Percentiles rank a stretch among this genome's conserved stretches.
Evolutionary conservation across 2,113 vertebrate genomes (phyloP).

Genomic region (Delphinus delphis): DNA sequence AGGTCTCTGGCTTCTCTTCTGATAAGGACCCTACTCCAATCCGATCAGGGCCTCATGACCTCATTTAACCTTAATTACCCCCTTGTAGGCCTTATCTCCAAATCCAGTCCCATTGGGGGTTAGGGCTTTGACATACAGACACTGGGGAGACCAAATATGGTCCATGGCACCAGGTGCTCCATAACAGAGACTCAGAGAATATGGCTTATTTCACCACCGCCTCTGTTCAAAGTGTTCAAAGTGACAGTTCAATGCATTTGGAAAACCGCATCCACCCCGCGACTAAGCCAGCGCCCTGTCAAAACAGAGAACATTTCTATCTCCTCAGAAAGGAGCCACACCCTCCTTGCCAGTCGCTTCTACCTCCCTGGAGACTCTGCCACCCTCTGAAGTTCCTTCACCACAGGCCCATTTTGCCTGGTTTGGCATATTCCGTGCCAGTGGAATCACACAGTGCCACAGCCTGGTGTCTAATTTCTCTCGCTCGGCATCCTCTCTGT

Average conservation of each 20-base stretch:
- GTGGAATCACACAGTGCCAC: neutral
- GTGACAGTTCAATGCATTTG: neutral
- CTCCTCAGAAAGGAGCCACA: neutral
- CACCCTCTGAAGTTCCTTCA: neutral
- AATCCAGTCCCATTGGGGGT: neutral
- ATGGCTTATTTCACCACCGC: too few relatives aligned
- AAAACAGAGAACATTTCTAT: neutral
- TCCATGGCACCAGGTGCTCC: neutral
- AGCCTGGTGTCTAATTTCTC: neutral
- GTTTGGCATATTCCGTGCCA: neutral
- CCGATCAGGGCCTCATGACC: neutral
- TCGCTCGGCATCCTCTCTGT: too few relatives aligned
- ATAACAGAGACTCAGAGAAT: neutral
- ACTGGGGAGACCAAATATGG: neutral
- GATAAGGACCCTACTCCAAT: too few relatives aligned
- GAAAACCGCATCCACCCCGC: neutral
- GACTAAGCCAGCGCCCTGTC: neutral
- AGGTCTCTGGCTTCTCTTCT: too few relatives aligned
- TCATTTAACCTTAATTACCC: too few relatives aligned
- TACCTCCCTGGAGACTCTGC: neutral
- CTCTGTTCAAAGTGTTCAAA: too few relatives aligned
- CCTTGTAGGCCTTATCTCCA: neutral
- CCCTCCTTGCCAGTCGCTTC: neutral
- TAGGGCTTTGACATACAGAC: neutral
- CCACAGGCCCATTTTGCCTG: neutral